Evolutionary conservation across 2,888 invertebrate species (phyloP).

Genomic region (Villa cingulata): DNA sequence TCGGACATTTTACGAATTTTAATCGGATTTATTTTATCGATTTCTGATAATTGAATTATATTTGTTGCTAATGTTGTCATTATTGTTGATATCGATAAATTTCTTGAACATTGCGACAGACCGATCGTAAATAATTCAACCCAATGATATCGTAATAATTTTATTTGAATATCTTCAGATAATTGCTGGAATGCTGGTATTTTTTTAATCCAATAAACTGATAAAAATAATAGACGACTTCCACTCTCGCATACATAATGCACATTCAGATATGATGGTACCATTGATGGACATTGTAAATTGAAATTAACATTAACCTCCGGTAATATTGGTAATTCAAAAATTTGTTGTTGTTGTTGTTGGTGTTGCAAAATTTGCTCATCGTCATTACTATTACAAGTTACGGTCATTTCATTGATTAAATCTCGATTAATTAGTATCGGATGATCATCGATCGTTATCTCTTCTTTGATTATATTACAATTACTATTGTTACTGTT

Average conservation of each 20-base stretch:
- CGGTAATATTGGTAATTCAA: conserved; percentile 50
- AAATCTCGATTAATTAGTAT: not conserved
- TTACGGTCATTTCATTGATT: conserved; percentile 11
- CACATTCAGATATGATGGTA: conserved; percentile 79
- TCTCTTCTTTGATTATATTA: conserved; percentile 24
- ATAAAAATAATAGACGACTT: conserved; percentile 76
- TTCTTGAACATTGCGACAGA: conserved; percentile 70
- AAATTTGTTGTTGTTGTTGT: conserved; percentile 20
- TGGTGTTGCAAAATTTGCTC: conserved; percentile 20
- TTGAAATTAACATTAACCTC: conserved; percentile 60
- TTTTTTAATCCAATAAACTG: conserved; percentile 80
- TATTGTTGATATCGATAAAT: conserved; percentile 64
- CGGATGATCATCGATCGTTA: conserved; percentile 24
- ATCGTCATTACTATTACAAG: conserved; percentile 20
- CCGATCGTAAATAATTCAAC: conserved; percentile 84
- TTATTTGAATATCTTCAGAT: conserved; percentile 70
- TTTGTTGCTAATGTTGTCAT: conserved; percentile 59
- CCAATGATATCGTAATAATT: conserved; percentile 79
- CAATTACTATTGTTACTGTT: not conserved
- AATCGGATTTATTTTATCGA: conserved; percentile 62
- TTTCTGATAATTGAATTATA: conserved; percentile 35
- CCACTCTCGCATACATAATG: conserved; percentile 94
- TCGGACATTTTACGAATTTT: conserved; percentile 64
- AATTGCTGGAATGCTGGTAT: conserved; percentile 70
- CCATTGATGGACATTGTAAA: conserved; percentile 60